Base-by-base conservation (phyloP, 37 sponge, comb jelly and placozoan species). In the Chondrilla cf. caribensis region DNA sequence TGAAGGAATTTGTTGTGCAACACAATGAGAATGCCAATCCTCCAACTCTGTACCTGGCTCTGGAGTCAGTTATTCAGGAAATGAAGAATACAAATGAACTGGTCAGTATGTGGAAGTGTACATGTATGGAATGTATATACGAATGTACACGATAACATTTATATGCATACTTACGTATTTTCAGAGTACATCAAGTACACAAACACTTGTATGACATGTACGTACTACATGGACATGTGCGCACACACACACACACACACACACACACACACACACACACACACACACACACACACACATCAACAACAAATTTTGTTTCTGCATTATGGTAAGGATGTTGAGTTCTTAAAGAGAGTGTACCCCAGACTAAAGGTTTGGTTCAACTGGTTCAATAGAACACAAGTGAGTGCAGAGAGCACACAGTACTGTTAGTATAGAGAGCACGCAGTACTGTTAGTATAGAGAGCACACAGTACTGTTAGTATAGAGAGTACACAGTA, bases 311-410 rank as follows among this genome's bases (percentile, higher is more conserved):
- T 70, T 31, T 36, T 42, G 37, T 38, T 25, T 73, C 2, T 43
- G 36, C 86, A 29, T 62, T n/a, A n/a, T n/a, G n/a, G n/a, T n/a
- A n/a, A 89, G 84, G 90, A 93, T 57, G n/a, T 87, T 14, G 79
- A 72, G 1, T 93, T 82, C 37, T 82, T 96, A 41, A 78, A 84
- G 68, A 65, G 79, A 7, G 41, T 94, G 25, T 99, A 82, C 51
- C 99, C 97, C 2, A 68, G 97, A 28, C 33, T 99, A n/a, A 67
- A 85, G 9, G 88, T 85, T 24, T 99, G 99, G 99, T 94, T 79
- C 78, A 66, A 94, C 81, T 99, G 99, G 99, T 99, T 94, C 84
- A 94, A 94, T 79, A 65, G 73, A 58, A 94, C 97, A 26, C 99
- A 99, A 84, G 87, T 87, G 54, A n/a, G 86, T 55, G n/a, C n/a